Base-by-base conservation (phyloP, 2,113 vertebrate genomes). In the Malurus cyaneus region DNA sequence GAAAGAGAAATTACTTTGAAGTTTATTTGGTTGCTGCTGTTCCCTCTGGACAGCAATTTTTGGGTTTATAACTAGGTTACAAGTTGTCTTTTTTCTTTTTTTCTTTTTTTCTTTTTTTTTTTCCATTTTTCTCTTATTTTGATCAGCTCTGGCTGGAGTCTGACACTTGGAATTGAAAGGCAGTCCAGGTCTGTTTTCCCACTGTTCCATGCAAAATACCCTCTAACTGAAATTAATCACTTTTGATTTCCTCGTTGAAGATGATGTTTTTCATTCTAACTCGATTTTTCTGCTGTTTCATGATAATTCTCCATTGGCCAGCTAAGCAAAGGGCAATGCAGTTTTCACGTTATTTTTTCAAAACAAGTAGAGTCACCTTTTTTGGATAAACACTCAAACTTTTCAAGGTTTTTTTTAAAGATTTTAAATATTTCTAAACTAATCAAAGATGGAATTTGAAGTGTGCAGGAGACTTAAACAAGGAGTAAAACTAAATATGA, bases 1-100 rank as follows among this genome's bases (percentile, higher is more conserved):
- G 79, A 81, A 86, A 80, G 64, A 66, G 54, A 82, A 86, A 78
- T 94, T 80, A 32, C 95, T 96, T 94, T 88, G 79, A 93, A 96
- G 85, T 89, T 92, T 86, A 41, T 53, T 66, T 78, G 85, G 44
- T 73, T 94, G 92, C 39, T 74, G 80, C 82, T 70, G 26, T 85
- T 96, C 93, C 85, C 81, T 92, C 64, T 92, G 87, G 94, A 52
- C 80, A 86, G 86, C 66, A 72, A 7, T 59, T 94, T 91, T 61
- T 80, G 82, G 52, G 8, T 94, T 89, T 77, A 34, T 85, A 95
- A 82, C 79, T 83, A 47, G 87, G 71, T 85, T 92, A 70, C 28
- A 66, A 36, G 34, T 69, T 2, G 3, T 54, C 32, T 50, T 78
- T 41, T 47, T 8, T 36, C 36, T 36, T 8, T 8, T 36, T 36